phyloP scores from a whole-genome alignment of 1,140 invertebrate genomes.

The Platyscapa corneri region DNA sequence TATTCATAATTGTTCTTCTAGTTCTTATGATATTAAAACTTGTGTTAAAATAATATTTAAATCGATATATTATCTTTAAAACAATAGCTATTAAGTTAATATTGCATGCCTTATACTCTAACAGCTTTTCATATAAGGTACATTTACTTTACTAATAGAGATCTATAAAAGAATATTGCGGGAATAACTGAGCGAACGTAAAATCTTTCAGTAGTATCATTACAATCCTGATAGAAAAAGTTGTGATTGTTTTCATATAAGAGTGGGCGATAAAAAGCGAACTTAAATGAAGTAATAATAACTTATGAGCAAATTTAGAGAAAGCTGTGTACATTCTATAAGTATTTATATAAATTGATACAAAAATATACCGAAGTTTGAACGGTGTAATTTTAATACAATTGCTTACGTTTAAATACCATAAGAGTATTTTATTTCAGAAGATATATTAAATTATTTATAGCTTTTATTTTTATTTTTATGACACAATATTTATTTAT shows the following conservation, averaged over 20 bases:
- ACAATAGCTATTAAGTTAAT: not conserved
- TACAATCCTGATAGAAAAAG: conserved; percentile 11
- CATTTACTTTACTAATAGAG: not conserved
- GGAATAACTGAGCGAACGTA: not conserved
- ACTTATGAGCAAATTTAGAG: not conserved
- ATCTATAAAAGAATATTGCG: conserved; percentile 4
- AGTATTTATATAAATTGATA: not conserved
- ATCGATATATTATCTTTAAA: not conserved
- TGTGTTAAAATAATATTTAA: not conserved
- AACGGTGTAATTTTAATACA: not conserved
- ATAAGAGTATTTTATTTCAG: not conserved
- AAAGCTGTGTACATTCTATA: not conserved
- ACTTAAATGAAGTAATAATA: not conserved
- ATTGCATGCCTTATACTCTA: not conserved
- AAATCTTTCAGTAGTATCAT: not conserved
- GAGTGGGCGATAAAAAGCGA: not conserved
- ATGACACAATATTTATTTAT: no score
- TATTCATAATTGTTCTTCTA: not conserved
- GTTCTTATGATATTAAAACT: not conserved
- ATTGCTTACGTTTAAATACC: not conserved
- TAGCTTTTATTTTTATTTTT: no score
- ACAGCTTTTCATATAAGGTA: not conserved
- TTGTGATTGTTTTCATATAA: not conserved
- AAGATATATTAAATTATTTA: no score
- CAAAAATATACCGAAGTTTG: not conserved